Conservation (phyloP, 1,140 invertebrate species). For the Prorops nasuta region DNA sequence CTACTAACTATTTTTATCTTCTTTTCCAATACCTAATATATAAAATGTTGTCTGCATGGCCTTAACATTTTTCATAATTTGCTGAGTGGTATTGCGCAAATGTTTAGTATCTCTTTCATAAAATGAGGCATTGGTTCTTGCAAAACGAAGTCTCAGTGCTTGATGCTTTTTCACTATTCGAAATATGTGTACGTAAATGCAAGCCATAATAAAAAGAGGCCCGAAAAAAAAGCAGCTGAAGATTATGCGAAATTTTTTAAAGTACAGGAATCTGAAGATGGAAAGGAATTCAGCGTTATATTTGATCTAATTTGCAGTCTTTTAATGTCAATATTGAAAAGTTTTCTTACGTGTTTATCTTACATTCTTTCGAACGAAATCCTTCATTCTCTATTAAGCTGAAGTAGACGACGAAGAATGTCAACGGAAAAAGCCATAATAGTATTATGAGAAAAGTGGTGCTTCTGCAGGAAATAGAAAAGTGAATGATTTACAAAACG, state of each 20-base stretch:
- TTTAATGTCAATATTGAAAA: too few species aligned
- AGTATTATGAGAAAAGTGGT: constrained; percentile 51
- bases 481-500: too few species aligned
- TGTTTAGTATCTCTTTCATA: constrained; percentile 7
- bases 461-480: constrained; percentile 30
- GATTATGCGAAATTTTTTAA: constrained; percentile 54
- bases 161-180: constrained; percentile 59
- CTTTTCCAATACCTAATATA: constrained; percentile 55
- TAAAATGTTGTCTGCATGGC: constrained; percentile 67
- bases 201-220: constrained; percentile 59
- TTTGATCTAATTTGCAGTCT: too few species aligned
- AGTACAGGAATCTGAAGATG: constrained; percentile 46
- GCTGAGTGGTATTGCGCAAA: constrained; percentile 18
- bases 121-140: constrained; percentile 30
- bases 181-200: constrained; percentile 64
- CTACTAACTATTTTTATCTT: too few species aligned
- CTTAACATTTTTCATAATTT: constrained; percentile 61
- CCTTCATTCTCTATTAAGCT: constrained; percentile 49
- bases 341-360: constrained; percentile 33
- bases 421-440: constrained; percentile 60
- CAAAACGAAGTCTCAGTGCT: constrained; percentile 48
- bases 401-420: constrained; percentile 59
- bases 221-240: constrained; percentile 54
- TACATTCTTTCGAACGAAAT: constrained; percentile 41
- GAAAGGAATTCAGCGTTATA: too few species aligned